Base-by-base conservation (phyloP, 2,888 invertebrate genomes). In the Bombylius major region DNA sequence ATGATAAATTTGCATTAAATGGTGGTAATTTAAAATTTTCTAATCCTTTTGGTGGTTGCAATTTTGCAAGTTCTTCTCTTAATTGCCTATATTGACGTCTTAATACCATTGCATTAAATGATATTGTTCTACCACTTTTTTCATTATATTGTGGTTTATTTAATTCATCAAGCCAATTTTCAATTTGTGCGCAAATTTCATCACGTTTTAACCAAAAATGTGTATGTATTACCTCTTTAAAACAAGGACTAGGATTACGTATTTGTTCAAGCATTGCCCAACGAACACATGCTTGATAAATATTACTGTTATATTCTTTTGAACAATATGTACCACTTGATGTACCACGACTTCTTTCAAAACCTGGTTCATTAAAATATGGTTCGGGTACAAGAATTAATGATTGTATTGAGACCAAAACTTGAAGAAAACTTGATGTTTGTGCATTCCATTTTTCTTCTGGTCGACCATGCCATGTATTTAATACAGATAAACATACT, bases 391-490 rank as follows among this genome's bases (percentile, higher is more conserved):
- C 93, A 66, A 94, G 78, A 72, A 94, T 94, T 66, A 94, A 77
- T 49, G 91, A 91, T 76, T 94, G 93, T 70, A 94, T 93, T 14
- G 93, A 93, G 47, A 94, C 93, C 67, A 94, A 79, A 60, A 94
- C 82, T 78, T 89, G 88, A 59, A 95, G 79, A 69, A 96, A 93
- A 72, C 92, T 93, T 49, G 93, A 94, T 0, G 94, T 95, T 72
- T 93, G 91, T 59, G 94, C 87, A 76, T 93, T 95, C 95, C 95
- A 96, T 73, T 94, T 93, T 76, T 96, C 96, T 76, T 95, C 95
- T 33, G 95, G 95, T 54, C 94, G 79, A 8, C 95, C 95, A 73
- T 95, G 94, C 95, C 95, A 96, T 4, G 95, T 96, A 76, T 95
- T 95, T 62, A 96, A 79, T 62, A 96, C 91, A 63, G 93, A 93